A percentile compares a stretch with the other conserved stretches of the same genome.
Evolutionary conservation across 2,888 invertebrate genomes (phyloP).

Genomic region (Lutraria lutraria): DNA sequence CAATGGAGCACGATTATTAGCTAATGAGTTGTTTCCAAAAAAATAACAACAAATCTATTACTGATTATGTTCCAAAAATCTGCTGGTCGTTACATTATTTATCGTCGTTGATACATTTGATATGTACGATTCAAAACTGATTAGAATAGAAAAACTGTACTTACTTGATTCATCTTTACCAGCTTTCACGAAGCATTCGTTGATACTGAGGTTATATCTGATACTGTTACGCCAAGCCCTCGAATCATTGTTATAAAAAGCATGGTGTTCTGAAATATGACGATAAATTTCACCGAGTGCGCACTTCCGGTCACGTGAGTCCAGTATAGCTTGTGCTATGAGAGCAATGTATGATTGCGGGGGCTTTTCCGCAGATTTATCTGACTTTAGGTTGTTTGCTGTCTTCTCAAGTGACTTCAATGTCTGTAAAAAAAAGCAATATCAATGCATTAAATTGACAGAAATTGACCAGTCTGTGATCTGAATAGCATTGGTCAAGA

Average conservation of each 20-base stretch:
- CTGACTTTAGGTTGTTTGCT: slow-evolving; percentile 42
- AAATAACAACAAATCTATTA: too few species aligned
- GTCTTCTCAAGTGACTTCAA: slow-evolving; percentile 65
- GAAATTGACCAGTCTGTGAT: too few species aligned
- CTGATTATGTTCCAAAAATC: too few species aligned
- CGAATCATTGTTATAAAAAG: slow-evolving; percentile 83
- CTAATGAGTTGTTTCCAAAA: too few species aligned
- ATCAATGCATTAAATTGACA: neutral
- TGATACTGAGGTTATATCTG: slow-evolving; percentile 84
- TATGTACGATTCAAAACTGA: too few species aligned
- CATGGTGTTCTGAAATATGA: slow-evolving; percentile 82
- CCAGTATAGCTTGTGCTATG: slow-evolving; percentile 85
- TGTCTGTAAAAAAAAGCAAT: slow-evolving; percentile 47
- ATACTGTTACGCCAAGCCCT: slow-evolving; percentile 85
- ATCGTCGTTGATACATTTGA: too few species aligned
- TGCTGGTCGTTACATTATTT: too few species aligned
- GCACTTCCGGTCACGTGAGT: slow-evolving; percentile 79
- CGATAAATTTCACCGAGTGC: slow-evolving; percentile 85
- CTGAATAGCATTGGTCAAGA: too few species aligned
- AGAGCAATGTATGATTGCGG: slow-evolving; percentile 84
- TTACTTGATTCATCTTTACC: slow-evolving; percentile 89
- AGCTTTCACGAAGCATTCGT: slow-evolving; percentile 85
- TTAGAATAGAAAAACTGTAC: neutral
- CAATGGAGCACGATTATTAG: too few species aligned
- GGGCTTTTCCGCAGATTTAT: slow-evolving; percentile 75